These are phyloP conservation scores for Zeus faber DNA, from an alignment of 2,113 vertebrate species.

Conservation along the genomic window DNA sequence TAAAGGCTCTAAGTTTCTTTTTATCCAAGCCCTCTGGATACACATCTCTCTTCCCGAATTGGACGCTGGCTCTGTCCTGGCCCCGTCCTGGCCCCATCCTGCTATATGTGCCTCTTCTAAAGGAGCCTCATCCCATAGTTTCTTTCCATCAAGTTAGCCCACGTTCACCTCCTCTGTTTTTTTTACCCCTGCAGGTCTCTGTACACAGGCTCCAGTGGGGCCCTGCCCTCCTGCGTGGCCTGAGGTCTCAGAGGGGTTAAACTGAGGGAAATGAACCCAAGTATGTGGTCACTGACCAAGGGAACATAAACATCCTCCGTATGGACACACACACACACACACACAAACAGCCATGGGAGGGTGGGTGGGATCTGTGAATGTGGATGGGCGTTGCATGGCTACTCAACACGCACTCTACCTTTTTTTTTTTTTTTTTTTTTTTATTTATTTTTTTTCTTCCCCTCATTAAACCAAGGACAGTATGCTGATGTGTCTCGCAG, in stretches of 20 bases:
- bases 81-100: no score
- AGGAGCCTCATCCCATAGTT: no score
- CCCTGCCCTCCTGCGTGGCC: constrained; percentile 1
- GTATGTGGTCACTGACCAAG: constrained; percentile 1
- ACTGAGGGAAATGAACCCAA: constrained; percentile 17
- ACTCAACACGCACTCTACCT: not conserved
- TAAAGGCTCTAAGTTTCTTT: no score
- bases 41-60: no score
- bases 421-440: not conserved
- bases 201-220: constrained; percentile 2
- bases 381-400: not conserved
- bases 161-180: no score
- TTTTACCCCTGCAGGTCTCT: no score
- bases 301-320: constrained; percentile 16
- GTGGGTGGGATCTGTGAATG: not conserved
- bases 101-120: no score
- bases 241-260: not conserved
- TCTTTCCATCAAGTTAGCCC: no score
- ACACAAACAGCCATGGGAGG: not conserved
- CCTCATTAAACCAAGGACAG: no score
- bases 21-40: no score
- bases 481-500: no score
- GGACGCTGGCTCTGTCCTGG: no score
- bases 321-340: constrained; percentile 4
- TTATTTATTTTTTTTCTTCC: not conserved